These are phyloP conservation scores for silkworm (Bombyx mori) DNA, from an alignment of 1,140 invertebrate species.

Conservation along the genomic window DNA sequence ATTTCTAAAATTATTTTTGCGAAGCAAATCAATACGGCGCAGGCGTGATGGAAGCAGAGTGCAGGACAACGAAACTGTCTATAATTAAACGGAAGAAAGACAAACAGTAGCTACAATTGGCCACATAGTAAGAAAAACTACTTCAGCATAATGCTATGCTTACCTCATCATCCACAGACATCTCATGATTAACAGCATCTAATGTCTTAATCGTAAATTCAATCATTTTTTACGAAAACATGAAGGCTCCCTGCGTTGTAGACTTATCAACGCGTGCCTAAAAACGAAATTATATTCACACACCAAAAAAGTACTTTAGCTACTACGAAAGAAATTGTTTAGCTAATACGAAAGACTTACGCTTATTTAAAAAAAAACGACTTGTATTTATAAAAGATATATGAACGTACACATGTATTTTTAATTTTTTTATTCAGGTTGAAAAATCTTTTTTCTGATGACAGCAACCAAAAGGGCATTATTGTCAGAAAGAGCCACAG, in stretches of 20 bases:
- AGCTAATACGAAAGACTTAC: slow-evolving; percentile 10
- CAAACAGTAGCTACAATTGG: no score
- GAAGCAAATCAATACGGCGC: background rate
- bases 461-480: slow-evolving; percentile 18
- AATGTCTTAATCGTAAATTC: slow-evolving; percentile 83
- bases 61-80: no score
- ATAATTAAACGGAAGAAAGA: no score
- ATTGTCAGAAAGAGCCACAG: slow-evolving; percentile 6
- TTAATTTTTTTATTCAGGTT: slow-evolving; percentile 9
- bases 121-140: background rate
- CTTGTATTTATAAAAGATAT: slow-evolving; percentile 17
- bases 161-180: slow-evolving; percentile 90
- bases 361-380: slow-evolving; percentile 14
- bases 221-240: slow-evolving; percentile 36
- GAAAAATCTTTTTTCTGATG: slow-evolving; percentile 16
- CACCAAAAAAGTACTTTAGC: background rate
- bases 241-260: slow-evolving; percentile 21
- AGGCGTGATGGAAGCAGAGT: slow-evolving; percentile 1
- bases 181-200: slow-evolving; percentile 91
- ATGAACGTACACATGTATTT: slow-evolving; percentile 16
- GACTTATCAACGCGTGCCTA: slow-evolving; percentile 19
- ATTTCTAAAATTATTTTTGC: background rate
- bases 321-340: no score
- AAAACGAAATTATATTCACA: slow-evolving; percentile 2
- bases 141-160: slow-evolving; percentile 47